These are phyloP conservation scores for Idris sp. DNA, from an alignment of 1,140 invertebrate genomes.

Conservation along the genomic window DNA sequence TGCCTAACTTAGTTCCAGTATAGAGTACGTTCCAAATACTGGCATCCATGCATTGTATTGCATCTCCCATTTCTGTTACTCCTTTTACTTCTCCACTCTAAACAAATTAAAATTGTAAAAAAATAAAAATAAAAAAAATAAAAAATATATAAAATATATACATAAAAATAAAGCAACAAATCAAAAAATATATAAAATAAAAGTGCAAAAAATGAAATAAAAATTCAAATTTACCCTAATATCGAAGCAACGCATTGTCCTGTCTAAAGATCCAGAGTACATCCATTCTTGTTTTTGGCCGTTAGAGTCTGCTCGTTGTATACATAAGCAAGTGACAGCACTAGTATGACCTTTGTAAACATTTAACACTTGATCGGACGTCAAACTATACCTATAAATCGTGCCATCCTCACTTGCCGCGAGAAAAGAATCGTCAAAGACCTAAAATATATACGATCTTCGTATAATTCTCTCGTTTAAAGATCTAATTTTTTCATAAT, in stretches of 20 bases:
- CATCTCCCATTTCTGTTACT: conserved; percentile 79
- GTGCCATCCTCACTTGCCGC: conserved; percentile 76
- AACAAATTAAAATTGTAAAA: no score
- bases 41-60: conserved; percentile 82
- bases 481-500: no score
- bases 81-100: conserved; percentile 78
- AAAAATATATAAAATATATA: conserved; percentile 2
- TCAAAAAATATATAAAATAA: no score
- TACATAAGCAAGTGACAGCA: conserved; percentile 81
- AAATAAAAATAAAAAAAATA: no score
- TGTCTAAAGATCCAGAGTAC: conserved; percentile 81
- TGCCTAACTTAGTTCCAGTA: conserved; percentile 81
- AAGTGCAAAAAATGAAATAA: no score
- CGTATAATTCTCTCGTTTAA: conserved; percentile 7
- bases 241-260: conserved; percentile 80
- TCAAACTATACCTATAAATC: conserved; percentile 74
- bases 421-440: conserved; percentile 75
- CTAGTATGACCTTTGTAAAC: conserved; percentile 77
- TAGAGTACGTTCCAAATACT: conserved; percentile 80
- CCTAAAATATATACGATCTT: conserved; percentile 64
- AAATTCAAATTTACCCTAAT: conserved; percentile 80
- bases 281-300: conserved; percentile 77
- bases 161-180: no score
- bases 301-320: conserved; percentile 64
- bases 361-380: conserved; percentile 73